phyloP scores from a whole-genome alignment of 2,797 vertebrate genomes.

The Halcyon smyrnensis region DNA sequence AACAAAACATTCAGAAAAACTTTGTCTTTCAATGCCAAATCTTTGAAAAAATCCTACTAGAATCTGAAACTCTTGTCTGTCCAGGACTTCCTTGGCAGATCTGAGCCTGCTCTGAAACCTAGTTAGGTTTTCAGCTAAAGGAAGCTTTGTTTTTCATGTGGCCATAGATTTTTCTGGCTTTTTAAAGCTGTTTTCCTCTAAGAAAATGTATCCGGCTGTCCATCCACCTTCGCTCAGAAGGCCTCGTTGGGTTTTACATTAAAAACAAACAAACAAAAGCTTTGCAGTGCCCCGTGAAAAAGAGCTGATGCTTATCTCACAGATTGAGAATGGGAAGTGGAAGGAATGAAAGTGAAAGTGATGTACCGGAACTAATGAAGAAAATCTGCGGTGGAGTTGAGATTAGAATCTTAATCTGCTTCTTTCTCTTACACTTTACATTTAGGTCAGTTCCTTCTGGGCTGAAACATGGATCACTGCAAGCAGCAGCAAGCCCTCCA shows the following conservation, averaged over 20 bases:
- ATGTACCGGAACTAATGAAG: not conserved
- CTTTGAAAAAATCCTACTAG: not conserved
- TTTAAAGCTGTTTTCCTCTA: not conserved
- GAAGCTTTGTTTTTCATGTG: not conserved
- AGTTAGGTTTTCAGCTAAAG: not conserved
- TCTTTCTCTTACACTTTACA: not conserved
- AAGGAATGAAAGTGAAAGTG: not conserved
- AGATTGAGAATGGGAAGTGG: not conserved
- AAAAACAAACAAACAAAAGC: not conserved
- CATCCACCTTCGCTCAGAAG: not conserved
- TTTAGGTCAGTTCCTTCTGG: not conserved
- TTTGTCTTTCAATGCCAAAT: not conserved
- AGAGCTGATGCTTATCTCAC: not conserved
- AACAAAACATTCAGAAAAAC: not conserved
- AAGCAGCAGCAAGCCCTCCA: not conserved
- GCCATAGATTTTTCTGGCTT: not conserved
- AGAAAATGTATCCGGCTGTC: not conserved
- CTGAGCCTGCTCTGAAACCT: not conserved
- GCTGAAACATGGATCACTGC: not conserved
- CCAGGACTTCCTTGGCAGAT: not conserved
- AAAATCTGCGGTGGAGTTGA: not conserved
- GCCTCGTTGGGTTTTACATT: not conserved
- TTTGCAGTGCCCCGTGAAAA: not conserved
- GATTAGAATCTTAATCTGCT: not conserved
- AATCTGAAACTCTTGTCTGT: not conserved